These are phyloP conservation scores for Oscheius sp. DNA, from an alignment of 2,888 invertebrate species.

Conservation along the genomic window DNA sequence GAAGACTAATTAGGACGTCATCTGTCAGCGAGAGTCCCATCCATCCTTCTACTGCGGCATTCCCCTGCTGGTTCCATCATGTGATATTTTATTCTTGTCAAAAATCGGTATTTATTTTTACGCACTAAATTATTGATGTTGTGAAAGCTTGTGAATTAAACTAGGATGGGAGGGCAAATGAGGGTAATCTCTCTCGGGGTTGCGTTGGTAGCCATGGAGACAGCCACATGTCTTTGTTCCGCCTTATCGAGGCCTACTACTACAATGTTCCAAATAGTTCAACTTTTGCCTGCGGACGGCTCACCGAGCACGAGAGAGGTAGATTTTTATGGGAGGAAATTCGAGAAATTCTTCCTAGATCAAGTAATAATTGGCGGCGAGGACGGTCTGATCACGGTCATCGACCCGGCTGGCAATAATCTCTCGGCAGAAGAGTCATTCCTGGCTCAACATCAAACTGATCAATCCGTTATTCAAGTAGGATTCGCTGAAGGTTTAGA, in stretches of 20 bases:
- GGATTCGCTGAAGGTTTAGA: too few species aligned
- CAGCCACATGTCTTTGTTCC: constrained; percentile 33
- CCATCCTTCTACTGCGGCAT: constrained; percentile 2
- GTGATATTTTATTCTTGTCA: constrained; percentile 37
- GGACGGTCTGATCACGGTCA: constrained; percentile 47
- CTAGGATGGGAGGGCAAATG: not conserved
- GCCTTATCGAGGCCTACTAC: constrained; percentile 17
- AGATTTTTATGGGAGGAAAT: not conserved
- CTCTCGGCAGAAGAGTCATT: constrained; percentile 42
- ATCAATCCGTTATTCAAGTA: constrained; percentile 25
- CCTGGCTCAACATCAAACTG: constrained; percentile 32
- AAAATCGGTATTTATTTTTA: constrained; percentile 11
- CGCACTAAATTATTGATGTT: constrained; percentile 6
- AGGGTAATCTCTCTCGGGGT: not conserved
- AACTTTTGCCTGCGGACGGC: constrained; percentile 9
- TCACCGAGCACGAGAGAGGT: constrained; percentile 11
- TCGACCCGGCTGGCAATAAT: constrained; percentile 45
- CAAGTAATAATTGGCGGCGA: constrained; percentile 50
- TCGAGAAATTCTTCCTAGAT: constrained; percentile 32
- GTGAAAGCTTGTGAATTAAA: too few species aligned
- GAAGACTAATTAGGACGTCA: constrained; percentile 21
- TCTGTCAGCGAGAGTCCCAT: not conserved
- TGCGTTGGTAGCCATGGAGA: constrained; percentile 14
- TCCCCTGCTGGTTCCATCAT: constrained; percentile 20
- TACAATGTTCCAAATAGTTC: constrained; percentile 22